Evolutionary conservation across 1,140 invertebrate genomes (phyloP).

Genomic region (Lutraria rhynchaena): DNA sequence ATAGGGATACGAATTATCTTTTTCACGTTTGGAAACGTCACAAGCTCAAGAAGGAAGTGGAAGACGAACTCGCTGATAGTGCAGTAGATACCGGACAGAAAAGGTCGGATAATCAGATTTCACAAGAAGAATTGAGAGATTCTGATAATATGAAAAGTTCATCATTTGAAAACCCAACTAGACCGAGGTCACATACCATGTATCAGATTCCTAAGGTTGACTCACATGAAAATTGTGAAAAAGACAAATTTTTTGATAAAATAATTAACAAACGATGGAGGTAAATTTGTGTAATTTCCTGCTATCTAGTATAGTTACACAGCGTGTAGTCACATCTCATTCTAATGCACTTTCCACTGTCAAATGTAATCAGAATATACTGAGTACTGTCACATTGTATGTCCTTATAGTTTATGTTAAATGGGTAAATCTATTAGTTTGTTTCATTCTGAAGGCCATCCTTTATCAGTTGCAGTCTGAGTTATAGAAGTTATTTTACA

Average conservation of each 20-base stretch:
- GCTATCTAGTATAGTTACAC: no score
- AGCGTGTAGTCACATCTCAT: no score
- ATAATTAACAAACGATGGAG: slow-evolving; percentile 8
- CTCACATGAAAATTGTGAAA: neutral
- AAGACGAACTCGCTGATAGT: slow-evolving; percentile 26
- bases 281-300: slow-evolving; percentile 2
- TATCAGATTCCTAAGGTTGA: neutral
- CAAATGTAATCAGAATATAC: no score
- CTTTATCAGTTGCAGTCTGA: no score
- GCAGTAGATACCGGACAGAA: slow-evolving; percentile 22
- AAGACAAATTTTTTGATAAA: slow-evolving; percentile 29
- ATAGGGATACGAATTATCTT: slow-evolving; percentile 90
- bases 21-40: slow-evolving; percentile 72
- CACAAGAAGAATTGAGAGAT: neutral
- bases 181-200: slow-evolving; percentile 19
- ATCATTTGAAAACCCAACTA: slow-evolving; percentile 11
- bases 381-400: no score
- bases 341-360: no score
- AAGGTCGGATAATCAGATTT: neutral
- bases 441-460: no score
- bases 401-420: no score
- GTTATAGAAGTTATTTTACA: no score
- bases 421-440: no score
- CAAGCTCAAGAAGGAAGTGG: slow-evolving; percentile 56
- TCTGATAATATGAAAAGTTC: neutral